These are phyloP conservation scores for Tetanocera ferruginea DNA, from an alignment of 2,888 invertebrate species.

Conservation along the genomic window DNA sequence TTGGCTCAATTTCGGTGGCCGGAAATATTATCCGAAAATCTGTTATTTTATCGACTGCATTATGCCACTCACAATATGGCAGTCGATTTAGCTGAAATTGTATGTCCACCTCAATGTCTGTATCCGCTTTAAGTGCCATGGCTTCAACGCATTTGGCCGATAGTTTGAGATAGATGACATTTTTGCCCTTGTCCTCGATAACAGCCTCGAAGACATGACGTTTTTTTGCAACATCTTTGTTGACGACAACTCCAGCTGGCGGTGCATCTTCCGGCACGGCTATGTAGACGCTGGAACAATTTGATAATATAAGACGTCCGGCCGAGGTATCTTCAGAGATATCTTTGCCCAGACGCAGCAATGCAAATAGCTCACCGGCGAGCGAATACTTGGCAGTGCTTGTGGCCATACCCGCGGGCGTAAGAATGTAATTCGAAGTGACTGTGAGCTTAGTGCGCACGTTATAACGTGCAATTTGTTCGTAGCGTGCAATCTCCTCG, in stretches of 20 bases:
- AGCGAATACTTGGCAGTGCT: constrained; percentile 83
- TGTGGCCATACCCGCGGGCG: constrained; percentile 77
- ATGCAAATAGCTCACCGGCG: constrained; percentile 82
- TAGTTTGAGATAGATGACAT: constrained; percentile 80
- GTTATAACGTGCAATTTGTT: constrained; percentile 79
- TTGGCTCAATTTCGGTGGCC: constrained; percentile 74
- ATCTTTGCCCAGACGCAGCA: constrained; percentile 79
- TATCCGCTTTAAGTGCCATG: constrained; percentile 75
- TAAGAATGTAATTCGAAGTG: constrained; percentile 78
- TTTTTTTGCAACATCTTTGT: constrained; percentile 53
- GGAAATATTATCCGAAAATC: constrained; percentile 82
- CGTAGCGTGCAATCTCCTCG: constrained; percentile 82
- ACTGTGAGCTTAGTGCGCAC: constrained; percentile 76
- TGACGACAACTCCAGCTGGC: constrained; percentile 25
- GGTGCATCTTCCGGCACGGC: constrained; percentile 65
- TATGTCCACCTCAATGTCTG: constrained; percentile 78
- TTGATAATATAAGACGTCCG: constrained; percentile 82
- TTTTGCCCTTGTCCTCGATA: constrained; percentile 85
- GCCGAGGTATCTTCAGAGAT: constrained; percentile 87
- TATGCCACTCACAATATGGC: constrained; percentile 88
- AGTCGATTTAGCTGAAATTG: constrained; percentile 86
- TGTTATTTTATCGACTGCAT: constrained; percentile 82
- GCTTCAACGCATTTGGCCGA: constrained; percentile 77
- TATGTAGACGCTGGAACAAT: constrained; percentile 80
- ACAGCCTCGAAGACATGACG: constrained; percentile 79